phyloP scores from a whole-genome alignment of 2,797 vertebrate species.

The Pipistrellus kuhlii region DNA sequence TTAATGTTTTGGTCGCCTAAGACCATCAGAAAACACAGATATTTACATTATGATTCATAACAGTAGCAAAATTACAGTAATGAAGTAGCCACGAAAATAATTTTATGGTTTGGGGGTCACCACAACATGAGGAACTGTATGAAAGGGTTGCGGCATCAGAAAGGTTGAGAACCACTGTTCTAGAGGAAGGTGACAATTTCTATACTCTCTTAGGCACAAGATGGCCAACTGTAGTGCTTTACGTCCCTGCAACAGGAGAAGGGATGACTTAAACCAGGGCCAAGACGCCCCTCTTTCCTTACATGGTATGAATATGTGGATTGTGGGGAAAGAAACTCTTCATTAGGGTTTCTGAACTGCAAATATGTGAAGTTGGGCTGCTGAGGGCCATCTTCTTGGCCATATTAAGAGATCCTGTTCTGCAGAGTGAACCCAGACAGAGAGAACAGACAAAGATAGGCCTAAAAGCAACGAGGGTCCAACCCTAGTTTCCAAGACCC shows the following conservation, averaged over 20 bases:
- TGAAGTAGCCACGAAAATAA: too few species aligned
- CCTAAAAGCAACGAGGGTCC: neutral
- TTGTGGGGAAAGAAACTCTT: neutral
- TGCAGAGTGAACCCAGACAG: neutral
- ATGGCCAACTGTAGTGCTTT: neutral
- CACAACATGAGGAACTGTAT: too few species aligned
- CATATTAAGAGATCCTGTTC: neutral
- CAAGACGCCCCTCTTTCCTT: neutral
- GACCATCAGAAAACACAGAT: too few species aligned
- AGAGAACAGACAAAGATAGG: neutral
- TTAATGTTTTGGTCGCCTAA: too few species aligned
- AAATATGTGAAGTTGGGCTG: neutral
- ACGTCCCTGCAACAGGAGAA: neutral
- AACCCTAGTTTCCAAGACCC: neutral
- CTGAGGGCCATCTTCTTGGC: neutral
- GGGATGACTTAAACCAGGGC: neutral
- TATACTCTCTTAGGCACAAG: neutral
- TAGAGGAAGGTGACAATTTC: neutral
- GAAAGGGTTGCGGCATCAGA: neutral
- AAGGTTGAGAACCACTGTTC: neutral
- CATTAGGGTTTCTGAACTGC: neutral
- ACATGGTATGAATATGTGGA: neutral
- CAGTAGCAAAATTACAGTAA: too few species aligned
- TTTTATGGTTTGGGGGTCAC: too few species aligned
- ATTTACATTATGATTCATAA: too few species aligned